Percentiles rank a stretch among this genome's conserved stretches.
Conservation (phyloP, 2,888 invertebrate species). For the Dryadula phaetusa region DNA sequence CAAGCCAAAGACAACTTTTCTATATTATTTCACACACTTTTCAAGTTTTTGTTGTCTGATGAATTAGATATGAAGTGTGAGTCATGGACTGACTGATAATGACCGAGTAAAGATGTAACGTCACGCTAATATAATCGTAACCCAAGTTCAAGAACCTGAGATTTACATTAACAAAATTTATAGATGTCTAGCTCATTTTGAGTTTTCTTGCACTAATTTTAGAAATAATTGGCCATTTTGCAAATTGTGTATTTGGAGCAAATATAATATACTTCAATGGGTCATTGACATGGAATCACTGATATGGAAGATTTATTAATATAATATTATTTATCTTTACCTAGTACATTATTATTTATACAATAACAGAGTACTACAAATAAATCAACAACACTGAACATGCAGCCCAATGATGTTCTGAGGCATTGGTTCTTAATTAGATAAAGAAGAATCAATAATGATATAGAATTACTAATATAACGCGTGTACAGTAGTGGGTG, state of each 20-base stretch:
- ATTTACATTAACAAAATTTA: background rate
- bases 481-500: background rate
- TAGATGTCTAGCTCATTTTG: background rate
- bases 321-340: constrained; percentile 24
- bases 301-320: constrained; percentile 22
- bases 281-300: constrained; percentile 39
- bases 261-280: background rate
- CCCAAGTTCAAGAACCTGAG: constrained; percentile 26
- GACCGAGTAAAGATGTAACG: constrained; percentile 34
- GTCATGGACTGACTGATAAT: constrained; percentile 39
- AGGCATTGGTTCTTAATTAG: constrained; percentile 38
- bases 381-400: constrained; percentile 20
- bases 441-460: constrained; percentile 41
- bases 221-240: background rate
- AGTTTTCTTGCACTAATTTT: background rate
- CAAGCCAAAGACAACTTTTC: background rate
- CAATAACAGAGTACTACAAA: constrained; percentile 15
- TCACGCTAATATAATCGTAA: constrained; percentile 25
- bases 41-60: constrained; percentile 29
- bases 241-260: background rate
- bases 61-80: constrained; percentile 28
- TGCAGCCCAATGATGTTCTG: constrained; percentile 3
- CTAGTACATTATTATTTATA: constrained; percentile 15
- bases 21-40: background rate
- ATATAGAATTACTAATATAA: constrained; percentile 24